Evolutionary conservation across 1,140 invertebrate genomes (phyloP).

Genomic region (Lucilia sericata): DNA sequence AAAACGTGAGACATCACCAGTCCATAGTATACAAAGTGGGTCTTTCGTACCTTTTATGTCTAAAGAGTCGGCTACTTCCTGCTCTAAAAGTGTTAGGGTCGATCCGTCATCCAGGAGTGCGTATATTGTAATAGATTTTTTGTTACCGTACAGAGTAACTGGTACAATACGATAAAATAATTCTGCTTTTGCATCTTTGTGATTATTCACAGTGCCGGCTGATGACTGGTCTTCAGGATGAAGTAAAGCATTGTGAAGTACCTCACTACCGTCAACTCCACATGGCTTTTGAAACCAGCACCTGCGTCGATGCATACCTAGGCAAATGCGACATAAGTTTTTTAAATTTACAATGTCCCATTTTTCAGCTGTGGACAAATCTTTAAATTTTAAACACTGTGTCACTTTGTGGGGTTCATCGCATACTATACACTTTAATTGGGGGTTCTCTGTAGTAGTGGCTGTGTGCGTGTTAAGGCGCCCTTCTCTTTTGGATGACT

Average conservation of each 20-base stretch:
- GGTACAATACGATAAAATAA: background rate
- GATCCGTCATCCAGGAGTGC: constrained; percentile 32
- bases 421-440: background rate
- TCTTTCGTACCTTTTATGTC: background rate
- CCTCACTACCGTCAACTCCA: background rate
- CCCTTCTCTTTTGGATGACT: background rate
- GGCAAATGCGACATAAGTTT: background rate
- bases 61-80: background rate
- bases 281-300: background rate
- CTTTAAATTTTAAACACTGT: background rate
- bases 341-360: background rate
- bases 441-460: background rate
- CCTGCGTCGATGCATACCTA: background rate
- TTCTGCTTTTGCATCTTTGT: background rate
- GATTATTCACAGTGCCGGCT: background rate
- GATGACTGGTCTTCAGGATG: background rate
- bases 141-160: background rate
- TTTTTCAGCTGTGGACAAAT: background rate
- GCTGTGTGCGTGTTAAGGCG: background rate
- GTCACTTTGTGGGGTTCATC: background rate
- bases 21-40: constrained; percentile 32
- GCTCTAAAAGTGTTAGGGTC: constrained; percentile 10
- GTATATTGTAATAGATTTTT: constrained; percentile 11
- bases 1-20: constrained; percentile 6
- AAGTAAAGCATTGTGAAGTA: background rate